A percentile compares a stretch with the other conserved stretches of the same genome.
phyloP scores from a whole-genome alignment of 2,113 vertebrate genomes.

The Tupaia chinensis region DNA sequence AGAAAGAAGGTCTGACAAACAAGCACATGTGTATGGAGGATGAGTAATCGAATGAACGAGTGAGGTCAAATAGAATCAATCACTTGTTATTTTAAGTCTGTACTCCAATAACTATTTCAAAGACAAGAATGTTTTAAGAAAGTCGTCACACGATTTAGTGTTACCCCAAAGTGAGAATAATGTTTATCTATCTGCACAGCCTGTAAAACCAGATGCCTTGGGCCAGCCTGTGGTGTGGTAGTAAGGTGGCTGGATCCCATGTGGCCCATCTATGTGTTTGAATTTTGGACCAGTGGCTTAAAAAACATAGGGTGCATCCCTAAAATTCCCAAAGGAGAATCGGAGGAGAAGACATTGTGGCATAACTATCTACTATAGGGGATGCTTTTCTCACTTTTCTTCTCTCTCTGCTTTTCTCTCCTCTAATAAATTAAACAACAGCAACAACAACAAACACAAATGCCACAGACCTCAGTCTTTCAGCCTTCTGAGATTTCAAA shows the following conservation, averaged over 20 bases:
- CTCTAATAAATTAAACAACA: no score
- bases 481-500: neutral
- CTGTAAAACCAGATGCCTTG: neutral
- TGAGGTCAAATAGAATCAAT: neutral
- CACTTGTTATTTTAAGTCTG: neutral
- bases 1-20: neutral
- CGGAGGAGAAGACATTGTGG: no score
- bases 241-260: no score
- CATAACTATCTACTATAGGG: no score
- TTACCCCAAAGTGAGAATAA: neutral
- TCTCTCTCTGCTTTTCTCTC: no score
- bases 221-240: no score
- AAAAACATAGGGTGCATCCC: no score
- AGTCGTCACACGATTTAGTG: neutral
- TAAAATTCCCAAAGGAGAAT: no score
- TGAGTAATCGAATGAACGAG: neutral
- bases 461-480: neutral
- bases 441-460: no score
- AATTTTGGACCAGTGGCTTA: no score
- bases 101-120: neutral
- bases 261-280: no score
- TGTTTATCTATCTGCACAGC: neutral
- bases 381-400: no score
- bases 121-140: neutral
- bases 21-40: neutral